Percentiles rank a stretch among this genome's conserved stretches.
Evolutionary conservation across 2,797 vertebrate genomes (phyloP).

Genomic region (Darevskia mixta): DNA sequence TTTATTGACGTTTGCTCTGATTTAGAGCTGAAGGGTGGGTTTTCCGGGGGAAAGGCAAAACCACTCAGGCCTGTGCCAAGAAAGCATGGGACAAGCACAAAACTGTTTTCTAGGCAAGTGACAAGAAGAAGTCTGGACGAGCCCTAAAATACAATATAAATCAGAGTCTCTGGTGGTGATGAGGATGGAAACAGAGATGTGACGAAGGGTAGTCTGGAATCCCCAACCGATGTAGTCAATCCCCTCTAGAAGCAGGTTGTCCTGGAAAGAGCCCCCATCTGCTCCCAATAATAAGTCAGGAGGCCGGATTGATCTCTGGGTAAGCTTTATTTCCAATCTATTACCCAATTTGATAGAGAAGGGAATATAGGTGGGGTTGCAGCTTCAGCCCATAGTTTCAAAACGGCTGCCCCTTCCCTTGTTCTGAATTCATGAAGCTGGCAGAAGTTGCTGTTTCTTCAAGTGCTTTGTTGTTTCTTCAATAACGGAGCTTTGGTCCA

Average conservation of each 20-base stretch:
- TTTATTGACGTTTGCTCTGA: too few relatives aligned
- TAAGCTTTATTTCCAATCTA: conserved; percentile 46
- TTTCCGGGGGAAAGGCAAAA: too few relatives aligned
- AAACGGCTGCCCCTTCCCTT: conserved; percentile 14
- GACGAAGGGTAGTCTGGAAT: neutral
- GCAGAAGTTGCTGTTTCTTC: neutral
- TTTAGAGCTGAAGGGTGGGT: too few relatives aligned
- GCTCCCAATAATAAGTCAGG: neutral
- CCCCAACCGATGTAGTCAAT: too few relatives aligned
- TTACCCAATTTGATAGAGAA: conserved; percentile 21
- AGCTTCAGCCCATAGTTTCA: conserved; percentile 7
- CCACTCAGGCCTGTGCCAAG: too few relatives aligned
- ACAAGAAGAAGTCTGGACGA: too few relatives aligned
- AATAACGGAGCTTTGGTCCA: neutral
- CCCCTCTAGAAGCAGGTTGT: neutral
- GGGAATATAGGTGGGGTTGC: neutral
- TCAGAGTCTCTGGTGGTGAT: neutral
- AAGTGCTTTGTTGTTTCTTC: neutral
- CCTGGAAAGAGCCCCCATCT: neutral
- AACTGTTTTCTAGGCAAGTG: too few relatives aligned
- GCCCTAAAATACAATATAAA: neutral
- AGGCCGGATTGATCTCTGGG: neutral
- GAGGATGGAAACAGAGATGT: neutral
- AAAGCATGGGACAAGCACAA: too few relatives aligned
- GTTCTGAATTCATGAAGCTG: conserved; percentile 19